phyloP scores from a whole-genome alignment of 1,140 invertebrate genomes.

The Macrobrachium rosenbergii region DNA sequence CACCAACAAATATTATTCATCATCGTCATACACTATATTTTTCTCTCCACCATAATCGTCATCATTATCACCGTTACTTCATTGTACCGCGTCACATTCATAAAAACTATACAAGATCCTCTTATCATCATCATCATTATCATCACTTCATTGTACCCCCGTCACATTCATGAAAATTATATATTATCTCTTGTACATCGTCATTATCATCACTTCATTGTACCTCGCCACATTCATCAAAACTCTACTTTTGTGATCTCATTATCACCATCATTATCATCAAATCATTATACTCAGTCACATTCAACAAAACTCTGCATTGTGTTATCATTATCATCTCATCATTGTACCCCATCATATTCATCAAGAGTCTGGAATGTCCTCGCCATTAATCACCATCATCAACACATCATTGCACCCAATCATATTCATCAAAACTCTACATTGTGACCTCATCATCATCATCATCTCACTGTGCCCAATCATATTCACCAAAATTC shows the following conservation, averaged over 20 bases:
- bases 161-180: background rate
- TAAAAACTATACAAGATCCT: background rate
- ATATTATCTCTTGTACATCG: background rate
- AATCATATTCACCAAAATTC: no score
- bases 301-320: no score
- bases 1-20: no score
- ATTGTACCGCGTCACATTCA: background rate
- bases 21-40: background rate
- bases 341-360: no score
- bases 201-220: background rate
- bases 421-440: no score
- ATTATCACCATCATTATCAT: background rate
- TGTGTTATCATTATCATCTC: no score
- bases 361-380: no score
- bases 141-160: background rate
- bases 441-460: no score
- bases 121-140: background rate
- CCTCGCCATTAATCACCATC: no score
- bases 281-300: no score
- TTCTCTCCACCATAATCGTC: background rate
- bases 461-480: no score
- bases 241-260: background rate
- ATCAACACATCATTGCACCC: no score
- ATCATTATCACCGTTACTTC: background rate
- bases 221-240: background rate